These are phyloP conservation scores for Cavia aperea DNA, from an alignment of 2,113 vertebrate species.

Conservation along the genomic window DNA sequence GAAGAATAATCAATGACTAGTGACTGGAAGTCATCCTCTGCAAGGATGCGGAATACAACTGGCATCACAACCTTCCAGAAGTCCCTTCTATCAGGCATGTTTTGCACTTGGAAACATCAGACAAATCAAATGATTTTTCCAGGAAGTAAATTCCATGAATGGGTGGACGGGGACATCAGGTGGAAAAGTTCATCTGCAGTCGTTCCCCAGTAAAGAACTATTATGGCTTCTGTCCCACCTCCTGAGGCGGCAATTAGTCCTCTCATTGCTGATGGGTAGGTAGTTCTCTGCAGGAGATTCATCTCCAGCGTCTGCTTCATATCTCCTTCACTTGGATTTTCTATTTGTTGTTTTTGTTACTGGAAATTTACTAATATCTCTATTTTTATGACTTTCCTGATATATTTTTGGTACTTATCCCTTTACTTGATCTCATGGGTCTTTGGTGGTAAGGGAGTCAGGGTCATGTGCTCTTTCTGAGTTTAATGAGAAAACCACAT, in stretches of 20 bases:
- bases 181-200: neutral
- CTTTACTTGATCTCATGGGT: neutral
- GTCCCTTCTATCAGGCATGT: neutral
- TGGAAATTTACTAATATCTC: neutral
- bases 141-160: neutral
- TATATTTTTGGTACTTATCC: neutral
- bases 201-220: neutral
- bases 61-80: neutral
- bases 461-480: neutral
- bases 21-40: neutral
- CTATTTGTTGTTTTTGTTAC: neutral
- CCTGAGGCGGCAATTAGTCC: neutral
- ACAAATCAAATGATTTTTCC: constrained; percentile 11
- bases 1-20: neutral
- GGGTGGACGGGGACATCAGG: neutral
- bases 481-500: neutral
- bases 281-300: neutral
- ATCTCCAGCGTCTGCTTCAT: neutral
- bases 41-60: neutral
- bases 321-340: neutral
- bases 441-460: neutral
- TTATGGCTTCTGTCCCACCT: neutral
- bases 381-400: neutral
- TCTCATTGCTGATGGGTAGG: neutral
- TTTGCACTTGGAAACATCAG: neutral